Conservation (phyloP, 1,140 invertebrate species). For the Drosophila setifemur region DNA sequence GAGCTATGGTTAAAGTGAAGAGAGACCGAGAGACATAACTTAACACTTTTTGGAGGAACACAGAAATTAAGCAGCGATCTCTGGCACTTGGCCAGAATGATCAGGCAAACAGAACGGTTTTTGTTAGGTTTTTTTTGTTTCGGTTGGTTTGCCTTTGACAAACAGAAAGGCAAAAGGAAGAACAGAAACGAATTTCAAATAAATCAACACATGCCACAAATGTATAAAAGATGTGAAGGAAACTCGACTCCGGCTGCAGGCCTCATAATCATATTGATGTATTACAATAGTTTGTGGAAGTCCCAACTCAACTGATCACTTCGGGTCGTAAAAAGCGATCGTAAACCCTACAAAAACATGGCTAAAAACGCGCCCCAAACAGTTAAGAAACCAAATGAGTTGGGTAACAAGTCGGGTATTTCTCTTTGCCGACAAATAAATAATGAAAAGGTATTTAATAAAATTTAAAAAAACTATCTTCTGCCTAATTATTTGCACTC, state of each 20-base stretch:
- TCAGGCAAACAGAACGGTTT: conserved; percentile 43
- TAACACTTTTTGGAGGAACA: conserved; percentile 23
- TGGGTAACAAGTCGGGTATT: conserved; percentile 36
- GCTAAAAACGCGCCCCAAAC: conserved; percentile 37
- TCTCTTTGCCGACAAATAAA: conserved; percentile 55
- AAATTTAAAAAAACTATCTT: conserved; percentile 55
- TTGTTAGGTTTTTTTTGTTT: conserved; percentile 2
- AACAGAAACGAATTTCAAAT: conserved; percentile 59
- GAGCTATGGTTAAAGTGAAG: conserved; percentile 32
- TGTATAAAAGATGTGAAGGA: conserved; percentile 21
- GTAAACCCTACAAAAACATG: conserved; percentile 67
- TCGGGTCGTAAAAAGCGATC: conserved; percentile 50
- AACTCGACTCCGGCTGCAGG: conserved; percentile 21
- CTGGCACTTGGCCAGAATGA: conserved; percentile 16
- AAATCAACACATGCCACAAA: conserved; percentile 73
- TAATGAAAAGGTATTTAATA: conserved; percentile 69
- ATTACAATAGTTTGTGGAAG: conserved; percentile 71
- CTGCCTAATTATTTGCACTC: conserved; percentile 54
- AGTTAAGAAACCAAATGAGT: conserved; percentile 42
- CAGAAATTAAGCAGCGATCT: conserved; percentile 27
- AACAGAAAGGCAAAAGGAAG: conserved; percentile 50
- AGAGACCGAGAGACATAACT: conserved; percentile 7
- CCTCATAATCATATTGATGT: conserved; percentile 75
- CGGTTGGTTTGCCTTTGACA: conserved; percentile 60
- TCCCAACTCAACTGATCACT: conserved; percentile 5